phyloP scores from a whole-genome alignment of 2,113 vertebrate genomes.

The Oreochromis niloticus region DNA sequence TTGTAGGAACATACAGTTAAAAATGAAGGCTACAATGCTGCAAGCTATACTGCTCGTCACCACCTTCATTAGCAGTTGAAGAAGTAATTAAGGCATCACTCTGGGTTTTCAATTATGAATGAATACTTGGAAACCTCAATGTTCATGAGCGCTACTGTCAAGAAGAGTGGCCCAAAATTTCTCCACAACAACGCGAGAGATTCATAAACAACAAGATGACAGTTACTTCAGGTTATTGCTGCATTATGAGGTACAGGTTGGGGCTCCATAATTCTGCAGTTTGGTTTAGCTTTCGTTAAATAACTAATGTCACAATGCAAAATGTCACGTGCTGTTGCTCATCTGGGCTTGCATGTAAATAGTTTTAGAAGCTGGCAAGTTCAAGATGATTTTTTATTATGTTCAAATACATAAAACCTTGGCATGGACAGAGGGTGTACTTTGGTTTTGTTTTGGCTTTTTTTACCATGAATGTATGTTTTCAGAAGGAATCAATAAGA shows the following conservation, averaged over 20 bases:
- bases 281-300: not conserved
- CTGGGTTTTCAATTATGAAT: not conserved
- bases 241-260: not conserved
- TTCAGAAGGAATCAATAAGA: not conserved
- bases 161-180: too few species aligned
- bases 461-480: not conserved
- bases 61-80: not conserved
- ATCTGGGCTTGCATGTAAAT: not conserved
- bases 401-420: not conserved
- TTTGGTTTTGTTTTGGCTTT: not conserved
- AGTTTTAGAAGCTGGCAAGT: not conserved
- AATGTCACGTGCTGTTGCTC: fast-evolving
- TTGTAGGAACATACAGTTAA: not conserved
- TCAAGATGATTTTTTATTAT: not conserved
- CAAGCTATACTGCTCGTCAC: not conserved
- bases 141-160: not conserved
- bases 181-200: fast-evolving
- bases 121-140: not conserved
- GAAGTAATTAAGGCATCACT: not conserved
- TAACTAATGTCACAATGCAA: not conserved
- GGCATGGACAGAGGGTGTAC: not conserved
- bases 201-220: not conserved
- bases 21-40: not conserved
- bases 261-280: fast-evolving
- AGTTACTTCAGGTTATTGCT: not conserved